Evolutionary conservation across 2,797 vertebrate genomes (phyloP), one percentile per base, ranked within the genome.

Genomic region (Danionella dracula): DNA sequence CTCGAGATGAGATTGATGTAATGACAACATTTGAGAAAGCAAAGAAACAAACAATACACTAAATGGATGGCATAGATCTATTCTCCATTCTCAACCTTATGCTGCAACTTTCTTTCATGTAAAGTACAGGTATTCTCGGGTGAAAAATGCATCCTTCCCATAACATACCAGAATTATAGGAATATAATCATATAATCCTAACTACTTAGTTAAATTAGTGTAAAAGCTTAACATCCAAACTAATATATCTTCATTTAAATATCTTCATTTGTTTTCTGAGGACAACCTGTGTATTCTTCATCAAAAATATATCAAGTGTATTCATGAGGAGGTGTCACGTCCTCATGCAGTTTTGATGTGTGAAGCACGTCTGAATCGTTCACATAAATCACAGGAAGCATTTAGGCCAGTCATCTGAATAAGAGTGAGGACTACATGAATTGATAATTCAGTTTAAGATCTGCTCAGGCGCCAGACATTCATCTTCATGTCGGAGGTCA

Each of bases 401-500:
- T 40, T 66, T 51, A 40, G 23, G 46, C 12, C 66, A 15, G 61
- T 66, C 56, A 67, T 62, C 62, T 51, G 61, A 49, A 67, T 58
- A 63, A 70, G 70, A 76, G 56, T 31, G 57, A 66, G 46, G 55
- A 70, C 45, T 48, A 49, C 53, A 54, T 58, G 38, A 40, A 65
- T 56, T 46, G 62, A 40, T 70, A 72, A 76, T 68, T 55, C 37
- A 55, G 66, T 66, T 66, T 62, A 63, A 64, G 66, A 51, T 59
- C 42, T 68, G 35, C 42, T 54, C 21, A 13, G 66, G 40, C 40
- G 66, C 75, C 76, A 82, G 81, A 81, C 84, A 79, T 71, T 70
- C 79, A 81, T 83, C 83, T 82, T 76, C 57, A 56, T 46, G 62
- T 75, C 73, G 76, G 74, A 74, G 76, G 77, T 81, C 82, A 90